phyloP scores from a whole-genome alignment of 2,888 invertebrate genomes.

The Ditula angustiorana region DNA sequence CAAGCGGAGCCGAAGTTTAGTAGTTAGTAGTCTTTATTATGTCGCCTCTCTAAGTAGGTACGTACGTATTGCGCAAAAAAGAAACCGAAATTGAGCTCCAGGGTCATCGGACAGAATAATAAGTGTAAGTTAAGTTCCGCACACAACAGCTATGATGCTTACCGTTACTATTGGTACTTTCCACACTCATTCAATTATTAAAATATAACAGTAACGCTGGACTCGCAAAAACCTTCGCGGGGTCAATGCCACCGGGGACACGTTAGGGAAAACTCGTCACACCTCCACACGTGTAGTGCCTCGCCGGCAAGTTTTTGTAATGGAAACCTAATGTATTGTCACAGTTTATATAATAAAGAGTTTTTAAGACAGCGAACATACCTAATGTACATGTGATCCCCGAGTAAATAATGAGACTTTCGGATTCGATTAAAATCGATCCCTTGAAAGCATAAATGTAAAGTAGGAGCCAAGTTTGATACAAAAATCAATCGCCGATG shows the following conservation, averaged over 20 bases:
- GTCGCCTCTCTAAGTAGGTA: not conserved
- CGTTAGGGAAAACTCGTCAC: constrained; percentile 81
- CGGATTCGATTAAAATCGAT: too few species aligned
- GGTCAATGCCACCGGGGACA: constrained; percentile 82
- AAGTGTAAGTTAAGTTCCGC: constrained; percentile 36
- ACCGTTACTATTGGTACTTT: constrained; percentile 69
- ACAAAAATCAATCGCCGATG: too few species aligned
- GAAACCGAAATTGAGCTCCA: constrained; percentile 32
- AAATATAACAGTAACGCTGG: constrained; percentile 79
- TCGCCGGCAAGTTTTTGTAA: constrained; percentile 19
- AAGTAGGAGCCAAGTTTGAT: too few species aligned
- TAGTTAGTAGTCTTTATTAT: too few species aligned
- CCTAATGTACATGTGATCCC: too few species aligned
- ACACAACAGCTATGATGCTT: constrained; percentile 51
- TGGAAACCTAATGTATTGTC: constrained; percentile 10
- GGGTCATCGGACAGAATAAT: constrained; percentile 37
- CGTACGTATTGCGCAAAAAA: constrained; percentile 24
- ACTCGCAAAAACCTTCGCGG: constrained; percentile 79
- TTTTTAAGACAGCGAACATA: too few species aligned
- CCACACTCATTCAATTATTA: constrained; percentile 81
- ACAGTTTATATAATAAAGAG: not conserved
- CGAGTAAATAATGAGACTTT: too few species aligned
- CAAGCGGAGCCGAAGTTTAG: too few species aligned
- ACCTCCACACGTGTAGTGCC: constrained; percentile 65
- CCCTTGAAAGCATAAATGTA: too few species aligned